Conservation (phyloP, 2,888 invertebrate genomes). For the Trachelus troglodyta region DNA sequence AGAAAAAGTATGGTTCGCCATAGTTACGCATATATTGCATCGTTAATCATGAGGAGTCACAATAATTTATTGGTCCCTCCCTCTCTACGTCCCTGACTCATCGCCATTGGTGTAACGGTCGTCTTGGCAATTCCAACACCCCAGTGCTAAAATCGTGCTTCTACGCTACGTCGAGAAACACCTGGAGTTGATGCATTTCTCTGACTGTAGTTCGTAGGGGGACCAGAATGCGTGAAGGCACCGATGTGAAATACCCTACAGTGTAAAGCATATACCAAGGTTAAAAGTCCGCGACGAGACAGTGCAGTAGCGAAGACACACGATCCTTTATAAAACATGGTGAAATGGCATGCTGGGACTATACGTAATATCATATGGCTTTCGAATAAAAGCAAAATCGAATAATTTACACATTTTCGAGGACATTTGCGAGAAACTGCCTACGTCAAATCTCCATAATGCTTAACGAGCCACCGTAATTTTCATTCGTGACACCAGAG, state of each 20-base stretch:
- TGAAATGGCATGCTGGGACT: slow-evolving; percentile 33
- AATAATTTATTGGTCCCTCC: not conserved
- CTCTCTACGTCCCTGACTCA: not conserved
- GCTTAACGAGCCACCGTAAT: not conserved
- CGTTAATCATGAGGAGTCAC: slow-evolving; percentile 5
- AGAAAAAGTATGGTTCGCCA: not conserved
- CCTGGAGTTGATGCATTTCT: not conserved
- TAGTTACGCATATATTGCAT: slow-evolving; percentile 1
- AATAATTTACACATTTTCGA: not conserved
- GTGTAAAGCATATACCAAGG: not conserved
- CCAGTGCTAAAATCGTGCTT: not conserved
- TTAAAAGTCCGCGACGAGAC: not conserved
- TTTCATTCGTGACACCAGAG: not conserved
- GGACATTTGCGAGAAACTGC: not conserved
- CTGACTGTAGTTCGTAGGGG: not conserved
- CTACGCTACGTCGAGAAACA: not conserved
- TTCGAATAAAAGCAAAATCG: not conserved
- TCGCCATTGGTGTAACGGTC: not conserved
- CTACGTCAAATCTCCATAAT: not conserved
- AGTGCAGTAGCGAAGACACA: slow-evolving; percentile 40
- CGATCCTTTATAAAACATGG: slow-evolving; percentile 40
- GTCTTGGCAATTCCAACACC: not conserved
- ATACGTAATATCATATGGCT: not conserved
- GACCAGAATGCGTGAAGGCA: not conserved
- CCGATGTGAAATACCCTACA: not conserved